Conservation (phyloP, 2,888 invertebrate species). For the Zootermopsis nevadensis region DNA sequence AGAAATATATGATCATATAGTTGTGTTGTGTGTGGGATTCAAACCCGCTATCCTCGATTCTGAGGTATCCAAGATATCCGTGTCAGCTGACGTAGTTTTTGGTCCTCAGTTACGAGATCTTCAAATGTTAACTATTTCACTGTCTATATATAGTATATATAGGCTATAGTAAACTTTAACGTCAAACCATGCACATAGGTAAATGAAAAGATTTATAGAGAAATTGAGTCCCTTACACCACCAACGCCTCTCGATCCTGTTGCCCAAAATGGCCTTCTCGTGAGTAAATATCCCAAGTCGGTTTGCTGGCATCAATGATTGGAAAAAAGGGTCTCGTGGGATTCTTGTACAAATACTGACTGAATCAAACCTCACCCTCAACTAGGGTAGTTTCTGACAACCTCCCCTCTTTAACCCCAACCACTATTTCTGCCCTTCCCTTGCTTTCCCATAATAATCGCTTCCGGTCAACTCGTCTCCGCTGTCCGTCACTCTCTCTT, state of each 20-base stretch:
- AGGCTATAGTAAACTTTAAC: too few relatives aligned
- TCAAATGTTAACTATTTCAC: too few relatives aligned
- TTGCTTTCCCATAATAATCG: conserved; percentile 37
- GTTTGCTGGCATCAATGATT: conserved; percentile 21
- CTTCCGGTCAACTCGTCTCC: conserved; percentile 41
- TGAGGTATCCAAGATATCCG: too few relatives aligned
- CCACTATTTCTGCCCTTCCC: conserved; percentile 28
- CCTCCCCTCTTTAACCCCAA: not conserved
- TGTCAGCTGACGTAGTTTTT: too few relatives aligned
- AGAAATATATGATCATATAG: too few relatives aligned
- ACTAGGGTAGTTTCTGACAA: conserved; percentile 8
- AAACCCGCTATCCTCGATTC: too few relatives aligned
- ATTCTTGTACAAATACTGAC: conserved; percentile 40
- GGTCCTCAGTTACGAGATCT: too few relatives aligned
- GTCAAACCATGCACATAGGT: not conserved
- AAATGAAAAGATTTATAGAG: not conserved
- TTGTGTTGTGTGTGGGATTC: too few relatives aligned
- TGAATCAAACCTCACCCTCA: conserved; percentile 22
- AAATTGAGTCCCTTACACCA: not conserved
- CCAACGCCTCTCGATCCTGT: not conserved
- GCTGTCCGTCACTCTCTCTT: not conserved
- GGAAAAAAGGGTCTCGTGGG: conserved; percentile 29
- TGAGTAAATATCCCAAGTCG: conserved; percentile 10
- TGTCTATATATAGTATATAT: too few relatives aligned
- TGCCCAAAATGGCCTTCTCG: not conserved